Conservation (phyloP, 2,113 vertebrate genomes). For the Dromiciops gliroides region DNA sequence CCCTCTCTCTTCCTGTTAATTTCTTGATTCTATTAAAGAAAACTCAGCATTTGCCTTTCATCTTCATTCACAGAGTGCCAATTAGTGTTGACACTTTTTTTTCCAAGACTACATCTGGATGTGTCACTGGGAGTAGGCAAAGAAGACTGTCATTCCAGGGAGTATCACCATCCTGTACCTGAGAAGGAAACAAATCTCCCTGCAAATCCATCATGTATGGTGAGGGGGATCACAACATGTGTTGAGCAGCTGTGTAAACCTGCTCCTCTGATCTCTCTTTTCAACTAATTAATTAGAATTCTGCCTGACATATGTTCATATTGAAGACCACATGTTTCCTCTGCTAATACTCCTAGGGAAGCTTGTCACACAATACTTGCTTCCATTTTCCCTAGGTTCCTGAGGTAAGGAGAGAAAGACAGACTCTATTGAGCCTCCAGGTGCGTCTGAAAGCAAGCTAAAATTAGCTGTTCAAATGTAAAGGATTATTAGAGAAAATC, state of each 20-base stretch:
- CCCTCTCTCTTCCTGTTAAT: neutral
- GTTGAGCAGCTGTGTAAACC: constrained; percentile 57
- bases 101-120: neutral
- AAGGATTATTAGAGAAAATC: constrained; percentile 35
- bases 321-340: constrained; percentile 22
- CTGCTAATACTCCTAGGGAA: constrained; percentile 19
- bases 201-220: constrained; percentile 8
- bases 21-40: neutral
- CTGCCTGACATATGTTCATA: constrained; percentile 50
- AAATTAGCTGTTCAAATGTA: constrained; percentile 9
- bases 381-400: neutral
- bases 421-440: constrained; percentile 12
- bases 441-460: constrained; percentile 25
- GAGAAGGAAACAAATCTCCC: neutral
- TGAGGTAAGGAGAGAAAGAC: constrained; percentile 32
- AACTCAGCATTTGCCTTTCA: neutral
- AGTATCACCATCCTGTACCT: neutral
- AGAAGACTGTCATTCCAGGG: neutral
- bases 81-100: neutral
- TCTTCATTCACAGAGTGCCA: neutral
- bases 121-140: neutral
- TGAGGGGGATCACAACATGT: constrained; percentile 23
- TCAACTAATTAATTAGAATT: constrained; percentile 67
- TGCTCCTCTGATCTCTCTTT: constrained; percentile 43
- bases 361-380: constrained; percentile 5